phyloP scores from a whole-genome alignment of 2,113 vertebrate genomes.

The Nipponia nippon region DNA sequence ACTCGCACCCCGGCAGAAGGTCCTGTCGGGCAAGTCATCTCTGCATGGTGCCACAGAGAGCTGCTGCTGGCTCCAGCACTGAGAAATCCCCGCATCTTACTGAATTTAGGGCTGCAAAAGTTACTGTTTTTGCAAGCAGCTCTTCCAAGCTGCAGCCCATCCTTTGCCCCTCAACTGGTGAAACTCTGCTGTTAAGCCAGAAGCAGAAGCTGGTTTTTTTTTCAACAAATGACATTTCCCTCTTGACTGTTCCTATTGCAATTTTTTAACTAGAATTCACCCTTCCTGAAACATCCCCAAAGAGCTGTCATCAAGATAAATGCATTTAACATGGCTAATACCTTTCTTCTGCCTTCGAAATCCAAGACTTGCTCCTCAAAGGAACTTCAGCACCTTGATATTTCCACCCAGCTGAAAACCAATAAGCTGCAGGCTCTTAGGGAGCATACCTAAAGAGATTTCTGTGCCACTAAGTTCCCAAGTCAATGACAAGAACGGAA shows the following conservation, averaged over 20 bases:
- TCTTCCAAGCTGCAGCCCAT: not conserved
- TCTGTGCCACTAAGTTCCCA: not conserved
- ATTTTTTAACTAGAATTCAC: not conserved
- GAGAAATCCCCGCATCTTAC: not conserved
- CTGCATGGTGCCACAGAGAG: not conserved
- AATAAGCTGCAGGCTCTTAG: not conserved
- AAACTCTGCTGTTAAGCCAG: not conserved
- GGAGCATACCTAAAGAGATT: not conserved
- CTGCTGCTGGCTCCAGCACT: not conserved
- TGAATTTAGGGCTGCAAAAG: not conserved
- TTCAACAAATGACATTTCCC: not conserved
- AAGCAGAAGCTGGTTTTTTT: not conserved
- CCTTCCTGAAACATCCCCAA: not conserved
- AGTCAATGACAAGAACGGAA: not conserved
- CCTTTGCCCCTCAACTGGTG: not conserved
- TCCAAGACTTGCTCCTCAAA: not conserved
- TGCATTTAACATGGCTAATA: not conserved
- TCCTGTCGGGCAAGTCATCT: too few species aligned
- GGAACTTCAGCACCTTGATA: not conserved
- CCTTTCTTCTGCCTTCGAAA: not conserved
- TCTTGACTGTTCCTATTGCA: not conserved
- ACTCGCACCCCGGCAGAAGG: not conserved
- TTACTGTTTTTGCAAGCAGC: too few species aligned
- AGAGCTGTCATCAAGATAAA: not conserved
- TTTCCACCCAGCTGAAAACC: not conserved